phyloP scores from a whole-genome alignment of 2,888 invertebrate species.

The Lasius fuliginosus region DNA sequence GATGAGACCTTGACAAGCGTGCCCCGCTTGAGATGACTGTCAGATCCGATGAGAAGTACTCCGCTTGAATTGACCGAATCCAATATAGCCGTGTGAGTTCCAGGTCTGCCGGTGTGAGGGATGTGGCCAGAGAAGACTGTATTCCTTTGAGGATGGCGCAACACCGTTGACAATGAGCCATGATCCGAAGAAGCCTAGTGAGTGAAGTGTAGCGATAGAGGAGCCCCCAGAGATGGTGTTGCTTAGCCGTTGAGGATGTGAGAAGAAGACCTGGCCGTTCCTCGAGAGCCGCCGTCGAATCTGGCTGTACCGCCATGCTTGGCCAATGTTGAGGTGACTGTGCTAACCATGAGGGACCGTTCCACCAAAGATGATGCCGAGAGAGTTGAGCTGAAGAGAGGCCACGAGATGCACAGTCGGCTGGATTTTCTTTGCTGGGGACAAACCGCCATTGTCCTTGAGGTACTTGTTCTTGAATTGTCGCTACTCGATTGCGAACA shows the following conservation, averaged over 20 bases:
- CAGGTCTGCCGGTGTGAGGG: background rate
- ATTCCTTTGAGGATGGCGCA: too few relatives aligned
- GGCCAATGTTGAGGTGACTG: background rate
- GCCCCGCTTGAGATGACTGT: too few relatives aligned
- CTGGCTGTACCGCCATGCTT: background rate
- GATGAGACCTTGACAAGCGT: too few relatives aligned
- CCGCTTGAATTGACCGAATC: background rate
- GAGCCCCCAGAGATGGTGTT: too few relatives aligned
- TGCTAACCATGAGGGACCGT: slow-evolving; percentile 54
- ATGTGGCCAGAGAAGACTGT: too few relatives aligned
- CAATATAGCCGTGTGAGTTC: slow-evolving; percentile 46
- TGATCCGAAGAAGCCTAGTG: too few relatives aligned
- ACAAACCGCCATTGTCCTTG: slow-evolving; percentile 53
- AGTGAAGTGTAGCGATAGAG: too few relatives aligned
- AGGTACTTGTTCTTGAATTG: slow-evolving; percentile 61
- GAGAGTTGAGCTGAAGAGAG: slow-evolving; percentile 21
- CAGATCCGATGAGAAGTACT: too few relatives aligned
- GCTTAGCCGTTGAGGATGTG: too few relatives aligned
- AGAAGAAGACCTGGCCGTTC: background rate
- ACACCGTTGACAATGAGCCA: too few relatives aligned
- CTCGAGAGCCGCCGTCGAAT: background rate
- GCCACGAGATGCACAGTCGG: slow-evolving; percentile 63
- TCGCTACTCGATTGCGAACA: slow-evolving; percentile 59
- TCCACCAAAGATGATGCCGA: slow-evolving; percentile 58
- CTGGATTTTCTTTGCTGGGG: too few relatives aligned